A percentile compares a stretch with the other conserved stretches of the same genome.
phyloP scores from a whole-genome alignment of 2,888 invertebrate genomes.

The Nysson spinosus region DNA sequence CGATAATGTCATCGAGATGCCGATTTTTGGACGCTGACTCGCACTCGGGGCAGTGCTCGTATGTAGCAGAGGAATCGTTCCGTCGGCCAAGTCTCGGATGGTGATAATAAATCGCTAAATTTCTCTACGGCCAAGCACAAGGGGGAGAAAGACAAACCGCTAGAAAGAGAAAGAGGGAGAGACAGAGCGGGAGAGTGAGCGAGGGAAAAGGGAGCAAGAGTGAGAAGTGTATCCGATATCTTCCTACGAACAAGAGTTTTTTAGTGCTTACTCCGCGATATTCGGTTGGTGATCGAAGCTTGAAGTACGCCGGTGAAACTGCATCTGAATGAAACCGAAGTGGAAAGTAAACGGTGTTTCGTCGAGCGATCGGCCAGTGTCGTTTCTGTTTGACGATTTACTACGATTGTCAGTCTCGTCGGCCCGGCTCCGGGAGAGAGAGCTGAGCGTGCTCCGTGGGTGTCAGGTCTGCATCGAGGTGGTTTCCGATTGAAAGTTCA shows the following conservation, averaged over 20 bases:
- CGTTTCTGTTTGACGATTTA: slow-evolving; percentile 12
- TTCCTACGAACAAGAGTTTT: too few relatives aligned
- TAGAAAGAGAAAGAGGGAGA: too few relatives aligned
- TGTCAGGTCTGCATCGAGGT: slow-evolving; percentile 15
- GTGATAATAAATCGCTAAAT: slow-evolving; percentile 37
- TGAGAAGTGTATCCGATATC: too few relatives aligned
- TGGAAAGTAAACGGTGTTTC: slow-evolving; percentile 25
- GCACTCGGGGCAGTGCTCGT: slow-evolving; percentile 35
- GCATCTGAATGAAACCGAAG: slow-evolving; percentile 33
- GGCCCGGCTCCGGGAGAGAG: slow-evolving; percentile 24
- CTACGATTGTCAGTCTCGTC: slow-evolving; percentile 26
- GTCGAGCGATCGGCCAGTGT: slow-evolving; percentile 15
- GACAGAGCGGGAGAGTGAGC: too few relatives aligned
- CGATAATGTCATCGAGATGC: slow-evolving; percentile 57
- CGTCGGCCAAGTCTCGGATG: slow-evolving; percentile 41
- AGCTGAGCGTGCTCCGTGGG: slow-evolving; percentile 14
- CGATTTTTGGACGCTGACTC: slow-evolving; percentile 44
- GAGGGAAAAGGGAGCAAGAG: too few relatives aligned
- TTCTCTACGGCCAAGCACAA: too few relatives aligned
- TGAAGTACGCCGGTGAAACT: slow-evolving; percentile 5
- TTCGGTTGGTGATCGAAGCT: background rate
- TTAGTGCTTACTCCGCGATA: too few relatives aligned
- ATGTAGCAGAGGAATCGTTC: slow-evolving; percentile 43
- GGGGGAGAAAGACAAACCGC: too few relatives aligned
- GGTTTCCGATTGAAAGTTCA: slow-evolving; percentile 14